Conservation (phyloP, 1,140 invertebrate genomes). For the Aphaenogaster ashmeadi region DNA sequence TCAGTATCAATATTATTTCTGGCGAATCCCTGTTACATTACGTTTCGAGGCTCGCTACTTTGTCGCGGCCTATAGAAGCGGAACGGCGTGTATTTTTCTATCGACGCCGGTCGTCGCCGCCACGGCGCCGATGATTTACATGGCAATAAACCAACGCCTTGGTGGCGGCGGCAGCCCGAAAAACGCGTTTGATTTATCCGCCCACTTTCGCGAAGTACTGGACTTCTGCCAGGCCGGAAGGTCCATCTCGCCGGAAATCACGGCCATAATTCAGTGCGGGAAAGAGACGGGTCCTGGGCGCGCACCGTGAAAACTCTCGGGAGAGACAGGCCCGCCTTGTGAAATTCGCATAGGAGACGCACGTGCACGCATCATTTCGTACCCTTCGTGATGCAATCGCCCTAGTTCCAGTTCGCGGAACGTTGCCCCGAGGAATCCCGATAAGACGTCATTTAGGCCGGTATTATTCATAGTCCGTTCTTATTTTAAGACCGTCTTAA, state of each 20-base stretch:
- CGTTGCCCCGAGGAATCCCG: background rate
- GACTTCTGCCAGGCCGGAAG: slow-evolving; percentile 81
- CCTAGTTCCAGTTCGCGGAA: background rate
- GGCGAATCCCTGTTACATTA: background rate
- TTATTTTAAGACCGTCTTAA: too few species aligned
- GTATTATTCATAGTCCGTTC: too few species aligned
- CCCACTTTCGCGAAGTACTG: slow-evolving; percentile 77
- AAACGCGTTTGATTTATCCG: slow-evolving; percentile 80
- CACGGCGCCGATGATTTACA: slow-evolving; percentile 75
- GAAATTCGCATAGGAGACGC: slow-evolving; percentile 67
- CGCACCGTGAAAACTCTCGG: slow-evolving; percentile 22
- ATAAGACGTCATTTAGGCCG: too few species aligned
- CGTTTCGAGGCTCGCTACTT: background rate
- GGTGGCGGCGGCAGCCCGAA: slow-evolving; percentile 47
- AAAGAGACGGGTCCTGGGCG: slow-evolving; percentile 24
- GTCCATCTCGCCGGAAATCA: slow-evolving; percentile 83
- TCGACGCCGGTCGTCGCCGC: slow-evolving; percentile 50
- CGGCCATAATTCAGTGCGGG: slow-evolving; percentile 77
- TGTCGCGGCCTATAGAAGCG: slow-evolving; percentile 13
- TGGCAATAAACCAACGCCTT: slow-evolving; percentile 78
- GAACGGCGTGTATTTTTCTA: slow-evolving; percentile 60
- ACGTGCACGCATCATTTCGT: slow-evolving; percentile 65
- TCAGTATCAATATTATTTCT: slow-evolving; percentile 34
- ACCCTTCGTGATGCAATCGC: slow-evolving; percentile 30
- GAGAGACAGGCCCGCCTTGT: slow-evolving; percentile 11